A percentile compares a stretch with the other conserved stretches of the same genome.
These are phyloP conservation scores for Semibalanus balanoides DNA, from an alignment of 1,140 invertebrate genomes.

Conservation along the genomic window DNA sequence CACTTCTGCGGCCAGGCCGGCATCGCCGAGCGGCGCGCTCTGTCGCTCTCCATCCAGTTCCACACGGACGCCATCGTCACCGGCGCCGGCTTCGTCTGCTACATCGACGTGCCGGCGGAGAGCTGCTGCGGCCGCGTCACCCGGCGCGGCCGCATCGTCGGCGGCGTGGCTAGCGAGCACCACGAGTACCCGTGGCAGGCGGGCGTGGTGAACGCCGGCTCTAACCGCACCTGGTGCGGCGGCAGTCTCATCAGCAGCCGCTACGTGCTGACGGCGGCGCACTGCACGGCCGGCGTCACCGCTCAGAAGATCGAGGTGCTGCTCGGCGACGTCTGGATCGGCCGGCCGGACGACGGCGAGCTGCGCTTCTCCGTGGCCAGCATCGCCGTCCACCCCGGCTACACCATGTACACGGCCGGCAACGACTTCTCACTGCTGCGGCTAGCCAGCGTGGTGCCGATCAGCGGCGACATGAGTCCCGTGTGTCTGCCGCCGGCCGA, in stretches of 20 bases:
- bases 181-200: conserved; percentile 10
- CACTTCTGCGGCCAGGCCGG: too few relatives aligned
- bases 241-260: conserved; percentile 7
- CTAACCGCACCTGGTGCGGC: conserved; percentile 8
- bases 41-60: too few relatives aligned
- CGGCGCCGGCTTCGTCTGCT: conserved; percentile 3
- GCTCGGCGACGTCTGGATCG: background rate
- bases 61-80: background rate
- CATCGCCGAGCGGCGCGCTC: too few relatives aligned
- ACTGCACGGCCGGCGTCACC: background rate
- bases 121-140: conserved; percentile 11
- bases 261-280: conserved; percentile 9
- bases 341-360: background rate
- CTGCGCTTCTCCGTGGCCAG: background rate
- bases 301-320: background rate
- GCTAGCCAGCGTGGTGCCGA: background rate
- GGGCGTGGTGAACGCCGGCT: background rate
- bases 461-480: conserved; percentile 6
- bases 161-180: conserved; percentile 1
- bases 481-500: background rate
- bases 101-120: background rate
- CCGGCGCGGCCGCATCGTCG: conserved; percentile 10
- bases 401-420: background rate
- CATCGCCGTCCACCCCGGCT: background rate
- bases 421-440: background rate